Conservation (phyloP, 2,888 invertebrate genomes). For the Eristalis tenax region DNA sequence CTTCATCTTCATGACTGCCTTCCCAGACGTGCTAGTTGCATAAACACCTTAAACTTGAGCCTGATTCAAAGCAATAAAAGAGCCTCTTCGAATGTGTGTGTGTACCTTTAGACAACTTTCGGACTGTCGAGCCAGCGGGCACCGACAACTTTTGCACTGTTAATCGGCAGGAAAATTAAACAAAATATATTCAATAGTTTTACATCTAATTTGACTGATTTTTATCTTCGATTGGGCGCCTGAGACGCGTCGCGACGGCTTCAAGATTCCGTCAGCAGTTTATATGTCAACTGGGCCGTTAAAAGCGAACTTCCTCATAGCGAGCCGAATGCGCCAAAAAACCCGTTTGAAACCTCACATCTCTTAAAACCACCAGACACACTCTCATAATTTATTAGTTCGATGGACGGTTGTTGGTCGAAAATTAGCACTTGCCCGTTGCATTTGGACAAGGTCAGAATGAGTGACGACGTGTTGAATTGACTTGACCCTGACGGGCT, state of each 20-base stretch:
- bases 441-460: neutral
- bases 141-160: neutral
- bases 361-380: neutral
- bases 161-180: neutral
- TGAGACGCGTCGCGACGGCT: neutral
- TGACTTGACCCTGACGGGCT: neutral
- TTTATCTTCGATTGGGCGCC: neutral
- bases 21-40: neutral
- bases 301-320: neutral
- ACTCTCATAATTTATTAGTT: neutral
- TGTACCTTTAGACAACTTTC: neutral
- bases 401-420: neutral
- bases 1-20: neutral
- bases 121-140: neutral
- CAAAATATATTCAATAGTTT: neutral
- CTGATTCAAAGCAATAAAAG: neutral
- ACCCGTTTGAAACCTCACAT: neutral
- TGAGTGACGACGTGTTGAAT: neutral
- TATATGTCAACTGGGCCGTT: neutral
- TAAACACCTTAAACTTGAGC: too few species aligned
- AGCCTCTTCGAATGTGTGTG: neutral
- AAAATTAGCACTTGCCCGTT: neutral
- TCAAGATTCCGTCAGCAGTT: neutral
- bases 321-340: neutral
- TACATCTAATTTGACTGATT: neutral